These are phyloP conservation scores for Pseudoatta argentina DNA, from an alignment of 1,140 invertebrate species.

Conservation along the genomic window DNA sequence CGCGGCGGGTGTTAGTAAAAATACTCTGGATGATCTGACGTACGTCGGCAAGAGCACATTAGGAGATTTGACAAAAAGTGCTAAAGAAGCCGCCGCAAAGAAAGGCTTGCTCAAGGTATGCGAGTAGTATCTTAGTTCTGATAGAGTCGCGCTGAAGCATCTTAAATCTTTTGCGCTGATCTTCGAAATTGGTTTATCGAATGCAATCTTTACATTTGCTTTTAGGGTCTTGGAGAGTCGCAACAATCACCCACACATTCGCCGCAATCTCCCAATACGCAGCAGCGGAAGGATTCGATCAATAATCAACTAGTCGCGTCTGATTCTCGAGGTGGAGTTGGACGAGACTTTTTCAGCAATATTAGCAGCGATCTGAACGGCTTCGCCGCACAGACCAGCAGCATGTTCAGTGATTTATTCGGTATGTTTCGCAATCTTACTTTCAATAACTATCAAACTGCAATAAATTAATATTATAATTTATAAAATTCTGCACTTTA, in stretches of 20 bases:
- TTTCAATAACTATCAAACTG: neutral
- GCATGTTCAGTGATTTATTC: constrained; percentile 96
- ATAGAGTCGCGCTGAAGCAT: neutral
- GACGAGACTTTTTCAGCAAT: constrained; percentile 95
- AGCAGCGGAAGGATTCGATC: constrained; percentile 82
- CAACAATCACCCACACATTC: constrained; percentile 80
- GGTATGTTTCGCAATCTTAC: constrained; percentile 82
- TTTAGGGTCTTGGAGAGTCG: constrained; percentile 84
- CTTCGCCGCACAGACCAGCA: constrained; percentile 95
- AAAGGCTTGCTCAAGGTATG: constrained; percentile 93
- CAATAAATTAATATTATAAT: neutral
- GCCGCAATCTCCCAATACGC: constrained; percentile 74
- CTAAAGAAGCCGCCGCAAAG: constrained; percentile 94
- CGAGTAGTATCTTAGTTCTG: neutral
- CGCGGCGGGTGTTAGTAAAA: constrained; percentile 94
- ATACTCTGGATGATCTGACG: constrained; percentile 94
- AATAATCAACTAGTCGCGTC: constrained; percentile 84
- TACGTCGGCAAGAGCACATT: constrained; percentile 95
- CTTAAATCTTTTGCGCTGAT: neutral
- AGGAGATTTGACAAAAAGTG: constrained; percentile 96
- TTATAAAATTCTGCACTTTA: constrained; percentile 19
- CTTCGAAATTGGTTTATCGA: neutral
- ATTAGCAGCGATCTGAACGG: constrained; percentile 96
- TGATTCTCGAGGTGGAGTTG: constrained; percentile 83
- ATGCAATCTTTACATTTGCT: neutral